Base-by-base conservation (phyloP, 1,140 invertebrate genomes). In the Polypedilum vanderplanki region DNA sequence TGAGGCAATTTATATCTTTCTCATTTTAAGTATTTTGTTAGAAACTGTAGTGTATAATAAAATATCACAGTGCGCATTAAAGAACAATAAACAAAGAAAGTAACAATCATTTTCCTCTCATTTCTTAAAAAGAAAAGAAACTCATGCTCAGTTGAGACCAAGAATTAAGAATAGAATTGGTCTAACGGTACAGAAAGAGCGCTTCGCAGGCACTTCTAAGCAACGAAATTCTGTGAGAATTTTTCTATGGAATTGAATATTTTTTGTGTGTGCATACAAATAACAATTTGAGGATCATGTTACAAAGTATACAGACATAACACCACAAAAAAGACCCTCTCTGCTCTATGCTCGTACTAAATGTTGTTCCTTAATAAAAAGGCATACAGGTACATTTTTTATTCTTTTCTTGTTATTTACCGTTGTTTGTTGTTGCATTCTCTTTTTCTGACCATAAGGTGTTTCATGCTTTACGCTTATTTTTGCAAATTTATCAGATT, bases 91-190 rank as follows among this genome's bases (percentile, higher is more conserved):
- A 33, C 5, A 33, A 33, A 33, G 24, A 33, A 33, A 33, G 24
- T 33, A 33, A 33, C 24, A 33, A 33, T 33, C 24, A 33, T 33
- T 33, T 33, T 33, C 24, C 24, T 33, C 24, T 33, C 24, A 33
- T 33, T 33, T 33, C 24, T 1, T 33, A 33, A 33, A 33, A 5
- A 33, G 24, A 5, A 33, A 33, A 33, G 24, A 33, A 33, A 33
- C n/a, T 57, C 46, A 57, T 57, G 46, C 12, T 57, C 46, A 57
- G 12, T 57, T 8, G 12, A 57, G 12, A 57, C 15, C n/a, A 57
- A 57, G 46, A 57, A 57, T 15, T 57, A 57, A 57, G 46, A 57
- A 57, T 57, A 57, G 46, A 57, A 57, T 57, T 57, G 46, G 24
- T n/a, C 46, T 57, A 57, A 57, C 46, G 46, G 46, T 57, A 57